phyloP scores from a whole-genome alignment of 1,140 invertebrate species.

The Ips nitidus region DNA sequence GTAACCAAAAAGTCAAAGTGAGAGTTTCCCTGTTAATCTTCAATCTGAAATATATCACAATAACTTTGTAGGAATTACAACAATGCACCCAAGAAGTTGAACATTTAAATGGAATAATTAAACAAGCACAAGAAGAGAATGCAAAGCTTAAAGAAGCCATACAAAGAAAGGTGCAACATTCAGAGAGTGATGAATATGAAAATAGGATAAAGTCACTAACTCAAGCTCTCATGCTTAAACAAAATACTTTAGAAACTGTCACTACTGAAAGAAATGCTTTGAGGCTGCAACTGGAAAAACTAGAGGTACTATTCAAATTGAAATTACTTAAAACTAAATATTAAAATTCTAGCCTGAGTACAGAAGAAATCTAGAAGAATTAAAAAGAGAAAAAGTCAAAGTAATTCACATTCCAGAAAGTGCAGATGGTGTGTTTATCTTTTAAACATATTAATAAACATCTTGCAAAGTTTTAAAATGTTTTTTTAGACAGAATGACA shows the following conservation, averaged over 20 bases:
- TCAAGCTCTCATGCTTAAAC: slow-evolving; percentile 79
- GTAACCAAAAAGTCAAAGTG: slow-evolving; percentile 56
- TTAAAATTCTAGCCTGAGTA: slow-evolving; percentile 44
- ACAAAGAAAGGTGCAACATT: slow-evolving; percentile 26
- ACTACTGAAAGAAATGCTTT: slow-evolving; percentile 81
- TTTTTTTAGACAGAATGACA: slow-evolving; percentile 61
- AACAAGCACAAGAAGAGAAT: slow-evolving; percentile 36
- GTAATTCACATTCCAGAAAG: slow-evolving; percentile 64
- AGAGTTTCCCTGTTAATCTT: slow-evolving; percentile 9
- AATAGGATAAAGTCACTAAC: slow-evolving; percentile 69
- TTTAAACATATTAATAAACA: not conserved
- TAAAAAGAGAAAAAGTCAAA: slow-evolving; percentile 44
- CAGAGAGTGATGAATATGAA: slow-evolving; percentile 61
- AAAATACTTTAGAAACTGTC: slow-evolving; percentile 72
- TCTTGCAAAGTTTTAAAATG: slow-evolving; percentile 46
- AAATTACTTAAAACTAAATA: not conserved
- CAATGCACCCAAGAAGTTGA: slow-evolving; percentile 45
- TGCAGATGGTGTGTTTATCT: slow-evolving; percentile 60
- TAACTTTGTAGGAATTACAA: slow-evolving; percentile 59
- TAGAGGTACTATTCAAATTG: slow-evolving; percentile 59
- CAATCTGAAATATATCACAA: not conserved
- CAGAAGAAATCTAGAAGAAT: slow-evolving; percentile 40
- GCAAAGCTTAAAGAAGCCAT: slow-evolving; percentile 35
- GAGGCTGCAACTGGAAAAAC: slow-evolving; percentile 73
- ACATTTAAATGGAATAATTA: slow-evolving; percentile 55